These are phyloP conservation scores for Cyanoramphus novaezelandiae DNA, from an alignment of 2,113 vertebrate genomes.

Conservation along the genomic window DNA sequence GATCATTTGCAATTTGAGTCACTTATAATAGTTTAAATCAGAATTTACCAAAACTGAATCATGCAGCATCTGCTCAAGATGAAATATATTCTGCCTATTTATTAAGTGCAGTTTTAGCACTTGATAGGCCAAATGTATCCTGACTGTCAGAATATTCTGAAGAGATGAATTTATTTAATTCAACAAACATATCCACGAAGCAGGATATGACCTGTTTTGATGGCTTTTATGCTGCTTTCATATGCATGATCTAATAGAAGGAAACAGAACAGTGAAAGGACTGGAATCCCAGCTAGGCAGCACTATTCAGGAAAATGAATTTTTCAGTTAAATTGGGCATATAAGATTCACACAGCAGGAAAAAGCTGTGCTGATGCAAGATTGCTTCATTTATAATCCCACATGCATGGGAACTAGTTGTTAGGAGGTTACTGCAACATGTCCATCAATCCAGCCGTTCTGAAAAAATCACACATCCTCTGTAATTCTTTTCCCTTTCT, in stretches of 20 bases:
- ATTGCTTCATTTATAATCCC: background rate
- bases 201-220: background rate
- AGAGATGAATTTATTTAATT: background rate
- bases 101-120: background rate
- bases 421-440: background rate
- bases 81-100: background rate
- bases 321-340: background rate
- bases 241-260: background rate
- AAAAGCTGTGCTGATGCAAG: background rate
- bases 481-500: background rate
- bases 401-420: background rate
- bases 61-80: background rate
- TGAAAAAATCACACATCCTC: background rate
- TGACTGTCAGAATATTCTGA: background rate
- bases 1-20: background rate
- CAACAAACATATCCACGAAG: background rate
- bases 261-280: background rate
- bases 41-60: background rate
- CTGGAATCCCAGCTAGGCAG: background rate
- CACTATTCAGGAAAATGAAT: background rate
- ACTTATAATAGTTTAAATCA: background rate
- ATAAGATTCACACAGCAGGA: background rate
- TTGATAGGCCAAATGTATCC: background rate
- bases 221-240: background rate
- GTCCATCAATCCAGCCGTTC: background rate